Evolutionary conservation across 1,140 invertebrate species (phyloP), one percentile per base, ranked within the genome.

Genomic region (Caenorhabditis brenneri): DNA sequence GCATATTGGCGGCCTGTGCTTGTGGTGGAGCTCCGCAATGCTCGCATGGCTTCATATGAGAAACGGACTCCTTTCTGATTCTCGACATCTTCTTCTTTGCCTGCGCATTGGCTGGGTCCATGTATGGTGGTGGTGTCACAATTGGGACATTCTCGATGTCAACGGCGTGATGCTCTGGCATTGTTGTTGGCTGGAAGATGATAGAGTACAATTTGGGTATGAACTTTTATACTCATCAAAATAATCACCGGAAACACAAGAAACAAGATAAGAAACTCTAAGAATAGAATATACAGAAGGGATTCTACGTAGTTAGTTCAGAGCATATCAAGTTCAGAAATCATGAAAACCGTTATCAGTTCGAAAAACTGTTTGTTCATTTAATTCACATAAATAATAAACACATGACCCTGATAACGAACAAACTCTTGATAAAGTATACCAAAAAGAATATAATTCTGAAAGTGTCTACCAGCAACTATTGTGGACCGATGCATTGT

Each of bases 71-170:
- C 36, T 74, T 74, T 22, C 65, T 42, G 10, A 74, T 74, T 31
- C 65, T 74, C 9, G 65, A 74, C 65, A 74, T 74, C 36, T 74
- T 74, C 58, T 82, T 82, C 55, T 69, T 42, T 15, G 81, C 81
- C 22, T 78, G 48, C 19, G 82, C 42, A 46, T 83, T 83, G 31
- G 82, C 82, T 29, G 82, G 82, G 48, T 83, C 82, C 82, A 83
- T 83, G 53, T 83, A 83, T 1, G 82, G 82, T 24, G 82, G 82
- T n/a, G 82, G 82, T 2, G 74, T 79, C 5, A 74, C 65, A 0
- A 82, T 82, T 46, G 51, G 81, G 3, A 65, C 81, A 29, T 74
- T 22, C 29, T 82, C 81, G 16, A 81, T 60, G 48, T 55, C 36
- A 27, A 69, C 60, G 0, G 65, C n/a, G 19, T 74, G 65, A 29